These are phyloP conservation scores for Sylvia atricapilla DNA, from an alignment of 2,113 vertebrate species.

Conservation along the genomic window DNA sequence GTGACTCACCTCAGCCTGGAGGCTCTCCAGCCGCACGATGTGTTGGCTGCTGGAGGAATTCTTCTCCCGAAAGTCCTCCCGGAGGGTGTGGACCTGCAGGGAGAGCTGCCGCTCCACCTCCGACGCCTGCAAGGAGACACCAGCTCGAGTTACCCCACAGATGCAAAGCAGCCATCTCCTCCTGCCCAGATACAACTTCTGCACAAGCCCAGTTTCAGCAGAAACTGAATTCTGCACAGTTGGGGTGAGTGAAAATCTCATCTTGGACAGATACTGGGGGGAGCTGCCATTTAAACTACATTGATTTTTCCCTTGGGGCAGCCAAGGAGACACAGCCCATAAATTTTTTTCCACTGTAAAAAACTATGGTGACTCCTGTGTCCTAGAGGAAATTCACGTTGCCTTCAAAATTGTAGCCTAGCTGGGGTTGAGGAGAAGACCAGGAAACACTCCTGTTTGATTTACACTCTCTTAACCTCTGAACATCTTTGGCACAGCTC, in stretches of 20 bases:
- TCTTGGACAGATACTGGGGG: background rate
- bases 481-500: background rate
- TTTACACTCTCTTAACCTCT: background rate
- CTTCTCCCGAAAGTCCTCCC: conserved; percentile 94
- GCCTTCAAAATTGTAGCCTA: background rate
- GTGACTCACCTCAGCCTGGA: conserved; percentile 90
- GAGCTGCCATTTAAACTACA: background rate
- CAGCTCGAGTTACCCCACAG: background rate
- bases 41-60: conserved; percentile 92
- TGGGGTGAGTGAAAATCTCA: background rate
- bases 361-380: background rate
- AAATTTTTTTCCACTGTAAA: background rate
- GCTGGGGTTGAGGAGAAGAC: background rate
- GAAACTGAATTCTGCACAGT: background rate
- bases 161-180: background rate
- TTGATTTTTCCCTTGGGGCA: background rate
- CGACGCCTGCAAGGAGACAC: conserved; percentile 81
- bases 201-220: background rate
- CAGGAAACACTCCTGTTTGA: background rate
- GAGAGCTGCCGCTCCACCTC: conserved; percentile 95
- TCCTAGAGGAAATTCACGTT: background rate
- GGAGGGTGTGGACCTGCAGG: conserved; percentile 91
- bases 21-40: conserved; percentile 89
- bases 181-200: background rate
- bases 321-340: background rate